A percentile compares a stretch with the other conserved stretches of the same genome.
Evolutionary conservation across 2,113 vertebrate species (phyloP).

Genomic region (Muntiacus reevesi): DNA sequence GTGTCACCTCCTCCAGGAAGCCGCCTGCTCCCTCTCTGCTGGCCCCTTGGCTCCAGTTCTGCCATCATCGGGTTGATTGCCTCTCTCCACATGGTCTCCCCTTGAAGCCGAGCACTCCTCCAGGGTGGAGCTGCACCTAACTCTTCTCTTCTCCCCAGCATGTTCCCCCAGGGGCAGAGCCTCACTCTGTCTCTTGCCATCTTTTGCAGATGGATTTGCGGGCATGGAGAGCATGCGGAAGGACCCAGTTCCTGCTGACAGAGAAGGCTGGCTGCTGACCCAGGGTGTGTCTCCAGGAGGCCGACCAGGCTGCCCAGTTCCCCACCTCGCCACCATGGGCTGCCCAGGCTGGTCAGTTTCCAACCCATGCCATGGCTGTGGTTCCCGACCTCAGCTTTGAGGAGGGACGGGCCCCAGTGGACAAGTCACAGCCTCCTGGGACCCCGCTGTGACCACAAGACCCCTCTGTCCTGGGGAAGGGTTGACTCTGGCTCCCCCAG

Average conservation of each 20-base stretch:
- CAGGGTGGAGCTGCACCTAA: background rate
- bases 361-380: accelerated
- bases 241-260: background rate
- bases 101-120: background rate
- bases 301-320: background rate
- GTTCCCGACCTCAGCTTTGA: background rate
- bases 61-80: accelerated
- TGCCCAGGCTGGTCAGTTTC: constrained; percentile 35
- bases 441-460: accelerated
- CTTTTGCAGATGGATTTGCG: constrained; percentile 30
- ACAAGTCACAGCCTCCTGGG: background rate
- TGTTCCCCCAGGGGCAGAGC: accelerated
- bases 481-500: accelerated
- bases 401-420: accelerated
- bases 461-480: background rate
- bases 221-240: accelerated
- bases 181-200: background rate
- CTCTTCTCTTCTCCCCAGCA: background rate
- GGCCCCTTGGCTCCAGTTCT: background rate
- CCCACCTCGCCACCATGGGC: background rate
- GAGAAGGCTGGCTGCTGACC: background rate
- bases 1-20: background rate
- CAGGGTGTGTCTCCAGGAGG: background rate
- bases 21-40: background rate
- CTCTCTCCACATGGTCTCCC: background rate